These are phyloP conservation scores for Myrmecobius fasciatus DNA, from an alignment of 2,113 vertebrate genomes.

Conservation along the genomic window DNA sequence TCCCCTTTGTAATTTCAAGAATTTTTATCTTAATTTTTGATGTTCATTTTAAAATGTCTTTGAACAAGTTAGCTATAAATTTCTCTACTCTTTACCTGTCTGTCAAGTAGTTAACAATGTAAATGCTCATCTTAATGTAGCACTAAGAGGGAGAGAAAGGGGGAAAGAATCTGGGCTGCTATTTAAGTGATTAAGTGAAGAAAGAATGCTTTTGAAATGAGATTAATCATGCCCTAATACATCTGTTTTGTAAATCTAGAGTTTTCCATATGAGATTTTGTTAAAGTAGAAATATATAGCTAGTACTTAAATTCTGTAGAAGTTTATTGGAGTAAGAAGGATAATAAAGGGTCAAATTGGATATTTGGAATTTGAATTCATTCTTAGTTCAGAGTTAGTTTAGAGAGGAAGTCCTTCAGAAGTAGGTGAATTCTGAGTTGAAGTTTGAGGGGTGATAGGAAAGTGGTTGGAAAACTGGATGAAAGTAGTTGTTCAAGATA, in stretches of 20 bases:
- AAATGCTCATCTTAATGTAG: not conserved
- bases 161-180: not conserved
- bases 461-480: conserved; percentile 43
- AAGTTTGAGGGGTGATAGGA: conserved; percentile 32
- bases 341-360: not conserved
- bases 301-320: not conserved
- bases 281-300: not conserved
- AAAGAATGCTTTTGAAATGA: not conserved
- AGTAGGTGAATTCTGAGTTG: conserved; percentile 46
- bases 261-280: not conserved
- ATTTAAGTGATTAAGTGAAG: not conserved
- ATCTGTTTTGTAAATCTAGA: not conserved
- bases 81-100: conserved; percentile 54
- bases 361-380: not conserved
- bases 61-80: conserved; percentile 10
- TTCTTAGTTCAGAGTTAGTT: not conserved
- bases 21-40: conserved; percentile 49
- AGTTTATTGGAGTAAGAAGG: not conserved
- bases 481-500: conserved; percentile 46
- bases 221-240: not conserved
- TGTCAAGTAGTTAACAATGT: conserved; percentile 26
- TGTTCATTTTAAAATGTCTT: conserved; percentile 22
- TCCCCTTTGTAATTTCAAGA: conserved; percentile 36
- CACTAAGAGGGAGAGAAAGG: not conserved
- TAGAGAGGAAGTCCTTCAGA: conserved; percentile 11